phyloP scores from a whole-genome alignment of 2,797 vertebrate genomes.

The Gymnopithys bicolor region DNA sequence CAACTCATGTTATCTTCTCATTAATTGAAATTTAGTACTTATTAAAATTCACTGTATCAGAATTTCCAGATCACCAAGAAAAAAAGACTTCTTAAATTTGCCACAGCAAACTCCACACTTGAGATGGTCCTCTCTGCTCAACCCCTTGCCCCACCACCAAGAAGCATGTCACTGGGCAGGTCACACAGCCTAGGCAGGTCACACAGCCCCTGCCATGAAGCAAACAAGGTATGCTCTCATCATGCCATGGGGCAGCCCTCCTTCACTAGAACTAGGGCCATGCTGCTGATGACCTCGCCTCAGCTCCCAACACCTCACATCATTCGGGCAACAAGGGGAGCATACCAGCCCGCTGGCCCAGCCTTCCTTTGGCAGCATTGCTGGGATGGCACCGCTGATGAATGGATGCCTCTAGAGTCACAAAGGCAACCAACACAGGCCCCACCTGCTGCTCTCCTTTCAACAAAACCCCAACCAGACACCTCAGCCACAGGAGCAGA shows the following conservation, averaged over 20 bases:
- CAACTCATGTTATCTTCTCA: not conserved
- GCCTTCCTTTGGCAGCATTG: not conserved
- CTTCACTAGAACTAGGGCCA: not conserved
- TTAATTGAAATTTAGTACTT: not conserved
- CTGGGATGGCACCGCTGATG: rapidly evolving
- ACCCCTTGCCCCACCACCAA: not conserved
- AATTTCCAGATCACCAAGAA: not conserved
- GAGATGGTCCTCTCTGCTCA: not conserved
- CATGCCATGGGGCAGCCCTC: not conserved
- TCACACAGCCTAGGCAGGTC: not conserved
- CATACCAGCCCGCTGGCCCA: not conserved
- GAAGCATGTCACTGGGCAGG: rapidly evolving
- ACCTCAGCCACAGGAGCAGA: not conserved
- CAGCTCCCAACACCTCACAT: not conserved
- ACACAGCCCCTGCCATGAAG: not conserved
- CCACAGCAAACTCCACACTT: not conserved
- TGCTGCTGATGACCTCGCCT: not conserved
- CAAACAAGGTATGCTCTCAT: rapidly evolving
- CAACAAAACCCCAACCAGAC: not conserved
- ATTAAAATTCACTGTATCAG: not conserved
- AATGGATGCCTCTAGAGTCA: not conserved
- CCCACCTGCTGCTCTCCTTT: not conserved
- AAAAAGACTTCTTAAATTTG: not conserved
- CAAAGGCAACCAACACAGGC: not conserved
- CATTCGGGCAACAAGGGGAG: rapidly evolving